These are phyloP conservation scores for Mycalesis mineus DNA, from an alignment of 2,888 invertebrate species.

Conservation along the genomic window DNA sequence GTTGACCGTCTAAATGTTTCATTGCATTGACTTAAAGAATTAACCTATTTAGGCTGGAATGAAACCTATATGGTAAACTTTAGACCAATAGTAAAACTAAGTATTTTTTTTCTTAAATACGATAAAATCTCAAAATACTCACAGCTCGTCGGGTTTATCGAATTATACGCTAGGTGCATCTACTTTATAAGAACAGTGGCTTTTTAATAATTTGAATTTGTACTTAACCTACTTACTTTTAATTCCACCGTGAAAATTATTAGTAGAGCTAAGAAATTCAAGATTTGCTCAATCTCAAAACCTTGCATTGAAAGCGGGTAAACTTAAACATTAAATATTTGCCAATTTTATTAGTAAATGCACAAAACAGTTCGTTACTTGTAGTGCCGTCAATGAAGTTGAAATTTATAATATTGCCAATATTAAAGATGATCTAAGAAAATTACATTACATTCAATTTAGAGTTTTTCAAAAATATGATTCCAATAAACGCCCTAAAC, in stretches of 20 bases:
- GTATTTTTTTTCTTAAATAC: slow-evolving; percentile 67
- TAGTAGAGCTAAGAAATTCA: slow-evolving; percentile 38
- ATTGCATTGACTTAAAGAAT: slow-evolving; percentile 58
- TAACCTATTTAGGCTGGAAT: slow-evolving; percentile 73
- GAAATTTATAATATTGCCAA: slow-evolving; percentile 47
- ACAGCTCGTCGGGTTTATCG: slow-evolving; percentile 78
- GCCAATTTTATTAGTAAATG: slow-evolving; percentile 27
- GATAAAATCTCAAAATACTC: slow-evolving; percentile 79
- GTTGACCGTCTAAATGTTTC: slow-evolving; percentile 48
- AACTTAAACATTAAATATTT: slow-evolving; percentile 21
- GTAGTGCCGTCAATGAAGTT: slow-evolving; percentile 34
- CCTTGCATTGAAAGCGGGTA: slow-evolving; percentile 29
- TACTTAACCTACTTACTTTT: slow-evolving; percentile 72
- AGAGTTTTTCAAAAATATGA: slow-evolving; percentile 75
- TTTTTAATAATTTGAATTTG: slow-evolving; percentile 76
- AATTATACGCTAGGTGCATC: slow-evolving; percentile 76
- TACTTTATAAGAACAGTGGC: slow-evolving; percentile 78
- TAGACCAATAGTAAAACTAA: slow-evolving; percentile 64
- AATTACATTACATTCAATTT: slow-evolving; percentile 67
- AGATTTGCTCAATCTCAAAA: slow-evolving; percentile 28
- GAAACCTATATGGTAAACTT: slow-evolving; percentile 57
- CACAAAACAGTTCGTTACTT: slow-evolving; percentile 33
- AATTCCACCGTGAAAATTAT: slow-evolving; percentile 57
- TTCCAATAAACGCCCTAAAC: slow-evolving; percentile 75
- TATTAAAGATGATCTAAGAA: slow-evolving; percentile 62